phyloP scores from a whole-genome alignment of 2,888 invertebrate species.

The Tridacna crocea region DNA sequence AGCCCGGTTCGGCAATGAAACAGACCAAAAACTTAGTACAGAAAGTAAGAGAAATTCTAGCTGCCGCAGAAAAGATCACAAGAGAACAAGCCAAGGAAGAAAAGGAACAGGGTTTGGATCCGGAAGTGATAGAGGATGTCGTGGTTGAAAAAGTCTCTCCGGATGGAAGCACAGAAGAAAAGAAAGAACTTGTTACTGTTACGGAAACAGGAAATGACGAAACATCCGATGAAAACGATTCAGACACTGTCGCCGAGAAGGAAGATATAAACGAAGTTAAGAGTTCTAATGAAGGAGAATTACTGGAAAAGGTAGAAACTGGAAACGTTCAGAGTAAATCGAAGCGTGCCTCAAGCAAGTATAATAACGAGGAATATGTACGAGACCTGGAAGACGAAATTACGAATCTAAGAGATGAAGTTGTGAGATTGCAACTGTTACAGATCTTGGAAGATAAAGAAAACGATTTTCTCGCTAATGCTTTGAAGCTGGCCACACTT shows the following conservation, averaged over 20 bases:
- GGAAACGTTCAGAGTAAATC: slow-evolving; percentile 44
- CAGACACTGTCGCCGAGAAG: neutral
- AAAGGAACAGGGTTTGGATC: neutral
- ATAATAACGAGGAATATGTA: slow-evolving; percentile 30
- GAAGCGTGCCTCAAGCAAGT: slow-evolving; percentile 54
- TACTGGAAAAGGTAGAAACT: neutral
- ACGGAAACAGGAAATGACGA: slow-evolving; percentile 6
- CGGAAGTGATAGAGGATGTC: slow-evolving; percentile 26
- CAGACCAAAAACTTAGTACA: slow-evolving; percentile 3
- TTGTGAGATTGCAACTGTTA: slow-evolving; percentile 45
- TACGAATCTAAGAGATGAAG: slow-evolving; percentile 52
- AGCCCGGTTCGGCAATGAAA: neutral
- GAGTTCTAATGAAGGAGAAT: neutral
- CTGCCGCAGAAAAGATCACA: slow-evolving; percentile 29
- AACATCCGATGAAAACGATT: neutral
- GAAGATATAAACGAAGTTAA: slow-evolving; percentile 14
- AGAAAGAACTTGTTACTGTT: slow-evolving; percentile 28
- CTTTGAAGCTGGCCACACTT: slow-evolving; percentile 73
- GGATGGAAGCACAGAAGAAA: slow-evolving; percentile 21
- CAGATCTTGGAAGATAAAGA: slow-evolving; percentile 71
- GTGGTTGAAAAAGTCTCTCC: slow-evolving; percentile 25
- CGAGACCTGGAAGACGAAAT: slow-evolving; percentile 58
- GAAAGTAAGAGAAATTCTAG: slow-evolving; percentile 29
- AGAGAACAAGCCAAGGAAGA: slow-evolving; percentile 4
- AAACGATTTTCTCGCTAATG: slow-evolving; percentile 75